A percentile compares a stretch with the other conserved stretches of the same genome.
These are phyloP conservation scores for Choristoneura rosaceana DNA, from an alignment of 2,888 invertebrate species.

Conservation along the genomic window DNA sequence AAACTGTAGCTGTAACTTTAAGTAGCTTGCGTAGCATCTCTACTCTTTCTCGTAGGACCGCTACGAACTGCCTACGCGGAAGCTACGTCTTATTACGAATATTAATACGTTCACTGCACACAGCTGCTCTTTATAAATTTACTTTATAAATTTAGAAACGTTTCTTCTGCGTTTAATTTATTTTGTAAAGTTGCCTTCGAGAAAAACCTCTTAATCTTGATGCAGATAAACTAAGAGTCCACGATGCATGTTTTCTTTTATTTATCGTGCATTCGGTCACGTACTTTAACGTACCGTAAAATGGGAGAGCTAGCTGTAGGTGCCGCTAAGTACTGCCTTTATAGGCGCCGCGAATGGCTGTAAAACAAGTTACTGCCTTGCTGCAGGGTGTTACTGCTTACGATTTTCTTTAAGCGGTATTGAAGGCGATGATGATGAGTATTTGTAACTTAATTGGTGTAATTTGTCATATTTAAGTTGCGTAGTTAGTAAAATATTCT, in stretches of 20 bases:
- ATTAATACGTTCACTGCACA: neutral
- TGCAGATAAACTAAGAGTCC: neutral
- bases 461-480: no score
- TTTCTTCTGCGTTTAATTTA: neutral
- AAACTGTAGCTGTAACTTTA: no score
- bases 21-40: neutral
- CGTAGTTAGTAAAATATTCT: no score
- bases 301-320: slow-evolving; percentile 28
- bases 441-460: neutral
- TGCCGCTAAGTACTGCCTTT: slow-evolving; percentile 38
- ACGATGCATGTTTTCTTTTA: slow-evolving; percentile 20
- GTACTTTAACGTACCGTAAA: slow-evolving; percentile 34
- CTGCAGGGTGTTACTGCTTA: slow-evolving; percentile 10
- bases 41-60: neutral
- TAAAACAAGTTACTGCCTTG: slow-evolving; percentile 35
- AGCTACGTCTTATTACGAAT: slow-evolving; percentile 26
- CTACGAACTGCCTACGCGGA: neutral
- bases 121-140: neutral
- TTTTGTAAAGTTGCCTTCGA: neutral
- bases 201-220: neutral
- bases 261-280: slow-evolving; percentile 34
- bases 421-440: slow-evolving; percentile 9
- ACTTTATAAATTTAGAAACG: neutral
- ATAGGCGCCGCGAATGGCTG: slow-evolving; percentile 23
- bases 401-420: slow-evolving; percentile 25